These are phyloP conservation scores for Narcine bancroftii DNA, from an alignment of 2,113 vertebrate genomes.

Conservation along the genomic window DNA sequence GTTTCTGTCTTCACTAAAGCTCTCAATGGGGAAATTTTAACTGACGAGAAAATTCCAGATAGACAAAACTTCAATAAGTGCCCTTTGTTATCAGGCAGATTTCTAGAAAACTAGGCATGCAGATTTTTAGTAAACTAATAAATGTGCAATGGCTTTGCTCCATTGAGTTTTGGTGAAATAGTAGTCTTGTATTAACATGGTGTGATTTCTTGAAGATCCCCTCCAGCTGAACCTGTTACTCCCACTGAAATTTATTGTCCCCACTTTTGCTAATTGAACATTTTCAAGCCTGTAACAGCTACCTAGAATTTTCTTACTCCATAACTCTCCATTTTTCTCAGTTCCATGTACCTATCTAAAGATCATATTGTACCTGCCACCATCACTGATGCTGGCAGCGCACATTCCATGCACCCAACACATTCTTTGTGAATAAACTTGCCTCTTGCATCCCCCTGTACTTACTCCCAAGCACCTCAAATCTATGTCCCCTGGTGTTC, in stretches of 20 bases:
- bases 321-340: no score
- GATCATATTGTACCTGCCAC: no score
- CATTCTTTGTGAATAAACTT: no score
- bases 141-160: not conserved
- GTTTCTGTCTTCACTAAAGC: not conserved
- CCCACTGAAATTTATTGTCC: not conserved
- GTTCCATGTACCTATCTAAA: no score
- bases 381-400: no score
- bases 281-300: no score
- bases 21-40: not conserved
- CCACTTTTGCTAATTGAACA: not conserved
- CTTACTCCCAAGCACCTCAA: no score
- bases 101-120: not conserved
- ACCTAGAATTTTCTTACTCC: no score
- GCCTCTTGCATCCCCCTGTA: no score
- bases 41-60: not conserved
- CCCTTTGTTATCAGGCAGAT: not conserved
- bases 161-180: not conserved
- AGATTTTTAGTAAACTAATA: not conserved
- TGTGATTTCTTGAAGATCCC: not conserved
- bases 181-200: not conserved
- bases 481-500: no score
- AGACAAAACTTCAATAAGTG: not conserved
- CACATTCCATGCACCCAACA: no score
- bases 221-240: not conserved